Evolutionary conservation across 2,888 invertebrate genomes (phyloP), one percentile per base, ranked within the genome.

Genomic region (Antitype chi): DNA sequence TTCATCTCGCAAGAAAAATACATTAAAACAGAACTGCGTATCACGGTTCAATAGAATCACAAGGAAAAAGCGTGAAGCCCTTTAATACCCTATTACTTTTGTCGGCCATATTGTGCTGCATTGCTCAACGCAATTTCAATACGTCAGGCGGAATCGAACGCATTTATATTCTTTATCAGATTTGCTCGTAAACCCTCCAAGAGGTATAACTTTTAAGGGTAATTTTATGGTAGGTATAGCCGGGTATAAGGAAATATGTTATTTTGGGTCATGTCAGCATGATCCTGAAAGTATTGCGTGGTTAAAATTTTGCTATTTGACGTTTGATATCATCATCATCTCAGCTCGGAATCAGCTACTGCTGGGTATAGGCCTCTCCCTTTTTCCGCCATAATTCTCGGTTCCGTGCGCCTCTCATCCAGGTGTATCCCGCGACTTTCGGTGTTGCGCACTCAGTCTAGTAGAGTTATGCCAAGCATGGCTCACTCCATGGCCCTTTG

Each of bases 101-200:
- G 43, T 63, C 59, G 25, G 47, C 70, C 62, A 68, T 80, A 52
- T 64, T 73, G n/a, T 49, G 49, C 53, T 80, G 76, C 70, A 84
- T 28, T 64, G 47, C 52, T 75, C 68, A 53, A 17, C 28, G 60
- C 75, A 23, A 75, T 84, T 71, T 74, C 68, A 76, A 80, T 83
- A 74, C 69, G 64, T 80, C 81, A 84, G 11, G 64, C 47, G 63
- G 60, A 71, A 74, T 74, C 59, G 66, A 80, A 80, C 62, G 66
- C 80, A 72, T 80, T 76, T 73, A 80, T 76, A 82, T 67, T 63
- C 63, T 71, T 70, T 76, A 73, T 71, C 70, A 57, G 84, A 70
- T 72, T 73, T 23, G 13, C 63, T 76, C 70, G 73, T 80, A 84
- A 80, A 70, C 70, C 73, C 53, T 74, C 17, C 17, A 28, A 62